Percentiles rank a stretch among this genome's conserved stretches.
Evolutionary conservation across 2,797 vertebrate species (phyloP).

Genomic region (Pseudochirops cupreus): DNA sequence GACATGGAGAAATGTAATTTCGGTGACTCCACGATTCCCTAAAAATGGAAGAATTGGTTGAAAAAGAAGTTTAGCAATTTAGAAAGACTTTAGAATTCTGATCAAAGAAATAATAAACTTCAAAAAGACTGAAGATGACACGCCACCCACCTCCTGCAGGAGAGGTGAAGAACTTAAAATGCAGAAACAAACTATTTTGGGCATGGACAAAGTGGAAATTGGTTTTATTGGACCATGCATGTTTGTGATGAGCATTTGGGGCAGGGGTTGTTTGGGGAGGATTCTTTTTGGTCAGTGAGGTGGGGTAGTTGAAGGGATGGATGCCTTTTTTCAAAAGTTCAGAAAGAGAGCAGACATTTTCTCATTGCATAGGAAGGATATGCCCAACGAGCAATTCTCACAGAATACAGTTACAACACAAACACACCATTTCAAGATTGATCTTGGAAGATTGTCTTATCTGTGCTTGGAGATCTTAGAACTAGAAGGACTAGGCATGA

Average conservation of each 20-base stretch:
- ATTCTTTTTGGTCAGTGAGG: neutral
- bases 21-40: neutral
- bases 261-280: neutral
- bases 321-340: neutral
- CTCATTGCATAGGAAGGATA: neutral
- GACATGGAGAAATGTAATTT: neutral
- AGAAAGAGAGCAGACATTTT: neutral
- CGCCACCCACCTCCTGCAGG: neutral
- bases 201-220: neutral
- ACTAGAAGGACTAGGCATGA: neutral
- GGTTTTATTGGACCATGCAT: neutral
- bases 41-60: neutral
- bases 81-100: neutral
- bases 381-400: neutral
- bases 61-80: neutral
- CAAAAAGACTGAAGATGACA: neutral
- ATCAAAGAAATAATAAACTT: neutral
- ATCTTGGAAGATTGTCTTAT: neutral
- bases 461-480: neutral
- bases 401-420: neutral
- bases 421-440: neutral
- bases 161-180: neutral
- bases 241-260: neutral
- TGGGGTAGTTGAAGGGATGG: too few relatives aligned
- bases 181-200: too few relatives aligned